Evolutionary conservation across 2,797 vertebrate genomes (phyloP), one percentile per base, ranked within the genome.

Genomic region (Sparidentex hasta): DNA sequence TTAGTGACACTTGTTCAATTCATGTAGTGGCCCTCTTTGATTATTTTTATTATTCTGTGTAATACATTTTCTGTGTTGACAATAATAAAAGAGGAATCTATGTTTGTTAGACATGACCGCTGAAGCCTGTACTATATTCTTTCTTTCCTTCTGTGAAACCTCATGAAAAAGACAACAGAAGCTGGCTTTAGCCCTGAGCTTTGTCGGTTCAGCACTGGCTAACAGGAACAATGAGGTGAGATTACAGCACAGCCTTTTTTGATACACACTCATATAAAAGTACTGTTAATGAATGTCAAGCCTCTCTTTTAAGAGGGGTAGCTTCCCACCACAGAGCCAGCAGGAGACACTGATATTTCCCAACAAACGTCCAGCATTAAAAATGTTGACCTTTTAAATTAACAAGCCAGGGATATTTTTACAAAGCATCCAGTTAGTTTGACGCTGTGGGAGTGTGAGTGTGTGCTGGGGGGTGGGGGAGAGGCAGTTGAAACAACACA

Each of bases 401-500:
- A 38, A 38, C 8, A 38, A 38, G 9, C 8, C 8, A 38, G 38
- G 38, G 11, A 8, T 38, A 11, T 38, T 38, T 11, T 11, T 38
- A 9, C 38, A 38, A 38, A 38, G 57, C 47, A 74, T 79, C 73
- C 70, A 48, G 80, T 82, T 48, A 56, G 65, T 82, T 78, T 9
- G 47, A 43, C 46, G 25, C 43, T 44, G 43, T 46, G 13, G 3
- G 13, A 5, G 44, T 14, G 44, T 38, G 62, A 25, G 43, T 57
- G 6, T 67, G 76, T 80, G 74, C 64, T 72, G 46, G 71, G 90
- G 91, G 90, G 90, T 58, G 88, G 90, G 90, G 65, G 72, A 50
- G 56, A 47, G 71, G 3, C 64, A 84, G 89, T 85, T 82, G 91
- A 88, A 90, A 91, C 82, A 92, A 89, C 90, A 94, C 87, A 87